Evolutionary conservation across 2,888 invertebrate species (phyloP), one percentile per base, ranked within the genome.

Genomic region (Phyllotreta cruciferae): DNA sequence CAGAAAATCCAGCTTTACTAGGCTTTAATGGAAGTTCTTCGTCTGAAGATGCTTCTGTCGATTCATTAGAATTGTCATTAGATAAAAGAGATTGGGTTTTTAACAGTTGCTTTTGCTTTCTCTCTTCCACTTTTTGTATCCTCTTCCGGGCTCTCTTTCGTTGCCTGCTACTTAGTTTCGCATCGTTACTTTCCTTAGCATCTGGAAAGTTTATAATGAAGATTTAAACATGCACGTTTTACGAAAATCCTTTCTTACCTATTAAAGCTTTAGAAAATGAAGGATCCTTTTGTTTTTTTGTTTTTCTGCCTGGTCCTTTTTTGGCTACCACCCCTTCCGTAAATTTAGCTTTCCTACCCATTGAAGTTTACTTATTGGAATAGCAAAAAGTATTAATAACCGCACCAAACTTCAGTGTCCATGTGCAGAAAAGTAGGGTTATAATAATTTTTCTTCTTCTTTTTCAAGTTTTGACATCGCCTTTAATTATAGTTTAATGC

Each of bases 261-360:
- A 77, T 71, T 38, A 85, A 71, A 63, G 84, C 83, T 75, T 86
- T 86, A 62, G 86, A 85, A 76, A 90, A 88, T 52, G 84, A 83
- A 1, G 96, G 96, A 72, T 91, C 90, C 45, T 88, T 87, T 77
- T 96, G 96, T 77, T 96, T 96, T 71, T 89, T 91, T 0, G 94
- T 84, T 81, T 96, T 96, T 69, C 89, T 87, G 0, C 95, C 96
- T 6, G 92, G 94, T 0, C 95, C 95, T 74, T 89, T 90, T 77
- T 92, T 92, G 1, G 86, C 86, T 70, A 88, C 85, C 60, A 83
- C 84, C 38, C 83, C 86, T 73, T 91, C 91, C 24, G 53, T 65
- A 79, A 89, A 94, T 75, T 91, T 90, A 3, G 91, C 93, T 82
- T 93, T 94, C 44, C 94, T 86, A 67, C 94, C 94, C 95, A 95